phyloP scores from a whole-genome alignment of 2,113 vertebrate genomes.

The Pygathrix nemaeus region DNA sequence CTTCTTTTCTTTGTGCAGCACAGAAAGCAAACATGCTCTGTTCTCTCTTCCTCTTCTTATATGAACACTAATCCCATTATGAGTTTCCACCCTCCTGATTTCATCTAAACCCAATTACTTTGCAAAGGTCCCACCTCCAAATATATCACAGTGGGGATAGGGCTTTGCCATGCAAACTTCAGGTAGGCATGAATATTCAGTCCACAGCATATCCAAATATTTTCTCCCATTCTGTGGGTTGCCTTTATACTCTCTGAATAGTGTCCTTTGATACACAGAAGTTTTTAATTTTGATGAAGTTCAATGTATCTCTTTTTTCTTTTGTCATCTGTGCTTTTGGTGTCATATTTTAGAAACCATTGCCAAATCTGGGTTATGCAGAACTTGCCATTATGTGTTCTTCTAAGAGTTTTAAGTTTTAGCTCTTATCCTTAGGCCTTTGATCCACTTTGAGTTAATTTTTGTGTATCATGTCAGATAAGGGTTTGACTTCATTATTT shows the following conservation, averaged over 20 bases:
- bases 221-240: background rate
- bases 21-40: background rate
- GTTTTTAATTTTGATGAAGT: slow-evolving; percentile 23
- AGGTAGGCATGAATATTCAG: background rate
- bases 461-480: background rate
- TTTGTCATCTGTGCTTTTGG: background rate
- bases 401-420: slow-evolving; percentile 5
- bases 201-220: background rate
- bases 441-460: background rate
- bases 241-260: background rate
- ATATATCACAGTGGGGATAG: background rate
- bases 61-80: background rate
- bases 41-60: background rate
- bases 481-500: background rate
- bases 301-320: background rate
- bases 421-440: background rate
- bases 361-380: background rate
- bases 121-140: background rate
- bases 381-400: background rate
- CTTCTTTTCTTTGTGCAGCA: background rate
- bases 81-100: background rate
- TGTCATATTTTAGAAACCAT: background rate
- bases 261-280: background rate
- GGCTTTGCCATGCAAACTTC: background rate
- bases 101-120: background rate